A percentile compares a stretch with the other conserved stretches of the same genome.
These are phyloP conservation scores for Regulus satrapa DNA, from an alignment of 2,113 vertebrate species.

Conservation along the genomic window DNA sequence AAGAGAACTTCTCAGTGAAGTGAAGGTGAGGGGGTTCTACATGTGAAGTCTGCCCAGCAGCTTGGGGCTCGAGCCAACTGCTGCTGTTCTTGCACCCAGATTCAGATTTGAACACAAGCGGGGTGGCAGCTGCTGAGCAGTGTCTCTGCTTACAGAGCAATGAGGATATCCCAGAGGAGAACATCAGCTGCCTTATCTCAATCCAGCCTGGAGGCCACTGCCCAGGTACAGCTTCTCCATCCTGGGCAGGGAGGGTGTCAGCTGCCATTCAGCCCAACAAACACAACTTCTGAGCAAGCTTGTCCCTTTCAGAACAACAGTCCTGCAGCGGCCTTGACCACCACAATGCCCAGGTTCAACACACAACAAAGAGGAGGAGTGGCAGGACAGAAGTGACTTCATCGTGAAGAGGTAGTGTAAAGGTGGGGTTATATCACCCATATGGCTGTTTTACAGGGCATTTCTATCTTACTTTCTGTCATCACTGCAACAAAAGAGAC, in stretches of 20 bases:
- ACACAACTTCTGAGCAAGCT: background rate
- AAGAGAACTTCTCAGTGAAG: background rate
- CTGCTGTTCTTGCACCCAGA: background rate
- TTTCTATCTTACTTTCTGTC: background rate
- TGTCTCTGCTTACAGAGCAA: background rate
- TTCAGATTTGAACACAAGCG: background rate
- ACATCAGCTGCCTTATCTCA: background rate
- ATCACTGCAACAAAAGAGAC: background rate
- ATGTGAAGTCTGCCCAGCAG: background rate
- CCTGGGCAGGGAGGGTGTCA: background rate
- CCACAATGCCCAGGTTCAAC: background rate
- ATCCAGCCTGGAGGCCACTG: background rate
- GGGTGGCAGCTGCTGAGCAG: background rate
- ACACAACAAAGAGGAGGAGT: background rate
- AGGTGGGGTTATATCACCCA: background rate
- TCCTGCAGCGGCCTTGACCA: background rate
- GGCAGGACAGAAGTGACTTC: background rate
- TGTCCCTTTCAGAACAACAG: background rate
- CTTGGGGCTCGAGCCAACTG: background rate
- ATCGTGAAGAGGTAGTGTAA: background rate
- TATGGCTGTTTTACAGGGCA: background rate
- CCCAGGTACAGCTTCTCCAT: background rate
- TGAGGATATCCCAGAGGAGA: background rate
- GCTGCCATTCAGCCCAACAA: background rate
- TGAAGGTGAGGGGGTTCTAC: background rate